Conservation (phyloP, 2,888 invertebrate genomes). For the Clivina fossor region DNA sequence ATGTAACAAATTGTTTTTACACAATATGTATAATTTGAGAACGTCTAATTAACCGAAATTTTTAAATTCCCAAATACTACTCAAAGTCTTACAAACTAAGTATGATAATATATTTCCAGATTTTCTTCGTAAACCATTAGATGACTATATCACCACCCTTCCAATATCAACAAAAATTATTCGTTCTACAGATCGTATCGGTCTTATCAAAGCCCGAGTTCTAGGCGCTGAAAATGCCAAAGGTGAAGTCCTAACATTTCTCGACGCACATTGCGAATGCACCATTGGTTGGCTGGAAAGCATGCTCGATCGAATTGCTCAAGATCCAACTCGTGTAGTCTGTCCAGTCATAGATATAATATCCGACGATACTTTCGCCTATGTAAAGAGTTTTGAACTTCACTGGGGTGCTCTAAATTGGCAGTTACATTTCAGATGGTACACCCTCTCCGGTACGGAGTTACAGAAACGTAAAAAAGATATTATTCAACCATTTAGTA, state of each 20-base stretch:
- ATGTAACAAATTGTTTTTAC: no score
- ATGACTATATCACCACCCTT: constrained; percentile 66
- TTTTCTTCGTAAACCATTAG: constrained; percentile 65
- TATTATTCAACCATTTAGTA: constrained; percentile 69
- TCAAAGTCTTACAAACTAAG: not conserved
- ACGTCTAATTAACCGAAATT: no score
- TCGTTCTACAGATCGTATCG: constrained; percentile 68
- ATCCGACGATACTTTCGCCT: constrained; percentile 94
- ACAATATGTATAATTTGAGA: no score
- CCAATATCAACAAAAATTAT: constrained; percentile 65
- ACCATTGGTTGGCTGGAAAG: constrained; percentile 70
- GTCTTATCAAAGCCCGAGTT: constrained; percentile 80
- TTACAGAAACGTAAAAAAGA: constrained; percentile 63
- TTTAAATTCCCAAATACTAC: no score
- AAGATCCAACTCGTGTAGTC: constrained; percentile 66
- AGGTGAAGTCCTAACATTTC: constrained; percentile 81
- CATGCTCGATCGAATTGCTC: constrained; percentile 57
- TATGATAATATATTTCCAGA: constrained; percentile 51
- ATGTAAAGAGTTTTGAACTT: constrained; percentile 90
- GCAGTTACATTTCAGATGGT: constrained; percentile 62
- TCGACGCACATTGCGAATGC: constrained; percentile 94
- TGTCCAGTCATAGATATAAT: constrained; percentile 93
- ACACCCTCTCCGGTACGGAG: constrained; percentile 70
- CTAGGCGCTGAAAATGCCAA: constrained; percentile 71
- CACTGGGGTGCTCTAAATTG: constrained; percentile 75